Base-by-base conservation (phyloP, 2,113 vertebrate genomes). In the Lophius piscatorius region DNA sequence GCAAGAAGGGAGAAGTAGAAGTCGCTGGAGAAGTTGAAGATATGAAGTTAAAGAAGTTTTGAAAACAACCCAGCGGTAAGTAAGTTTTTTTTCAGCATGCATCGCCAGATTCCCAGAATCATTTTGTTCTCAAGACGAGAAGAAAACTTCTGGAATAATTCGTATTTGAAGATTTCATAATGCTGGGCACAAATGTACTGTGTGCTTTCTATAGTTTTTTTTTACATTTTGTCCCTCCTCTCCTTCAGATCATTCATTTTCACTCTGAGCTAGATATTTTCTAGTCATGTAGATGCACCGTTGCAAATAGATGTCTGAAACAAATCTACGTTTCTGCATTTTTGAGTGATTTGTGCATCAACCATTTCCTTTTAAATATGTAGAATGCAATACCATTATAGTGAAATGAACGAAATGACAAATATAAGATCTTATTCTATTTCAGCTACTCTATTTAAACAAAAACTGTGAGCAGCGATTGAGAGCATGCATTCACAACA, bases 21-120 rank as follows among this genome's bases (percentile, higher is more conserved):
- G 61, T 21, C 49, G 36, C 78, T 59, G 80, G 73, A 85, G 68
- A 64, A 81, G 71, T 75, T 63, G 78, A 85, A 90, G 90, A 88
- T 84, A 93, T 92, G 92, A 89, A 87, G 82, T 80, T 87, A 83
- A 90, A 88, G 82, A 74, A 66, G 48, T 80, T 90, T 88, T 92
- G 83, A 91, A 88, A 88, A 83, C 83, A 84, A 67, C 78, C 57
- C 63, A 85, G 74, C 12, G 88, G 92, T 93, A 80, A 90, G 90
- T 67, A 46, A n/a, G 29, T 35, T 34, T 49, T 17, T 26, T 44
- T 72, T 22, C 65, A 52, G 26, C 57, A 23, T 45, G 17, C 42
- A 9, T 44, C 16, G 2, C 55, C 54, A 75, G 80, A 80, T 78
- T 61, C 61, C 50, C 28, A 50, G 28, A 20, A 17, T 47, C 9